Conservation (phyloP, 2,797 vertebrate genomes). For the Enteromius thamalakanensis region DNA sequence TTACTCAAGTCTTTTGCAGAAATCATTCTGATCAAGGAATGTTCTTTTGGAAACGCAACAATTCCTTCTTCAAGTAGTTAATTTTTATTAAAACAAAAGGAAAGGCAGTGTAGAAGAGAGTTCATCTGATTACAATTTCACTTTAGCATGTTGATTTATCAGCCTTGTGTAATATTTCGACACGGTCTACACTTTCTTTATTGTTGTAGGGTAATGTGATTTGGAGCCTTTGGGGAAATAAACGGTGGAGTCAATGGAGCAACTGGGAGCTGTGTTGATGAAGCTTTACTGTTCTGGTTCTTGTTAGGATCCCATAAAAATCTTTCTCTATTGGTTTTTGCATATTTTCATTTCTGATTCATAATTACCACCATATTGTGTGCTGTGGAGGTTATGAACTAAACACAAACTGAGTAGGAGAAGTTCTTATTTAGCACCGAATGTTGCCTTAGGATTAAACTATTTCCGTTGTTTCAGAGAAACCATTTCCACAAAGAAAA, state of each 20-base stretch:
- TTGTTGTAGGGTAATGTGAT: conserved; percentile 41
- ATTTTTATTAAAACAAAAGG: conserved; percentile 7
- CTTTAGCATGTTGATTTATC: conserved; percentile 43
- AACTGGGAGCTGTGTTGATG: conserved; percentile 11
- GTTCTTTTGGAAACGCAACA: not conserved
- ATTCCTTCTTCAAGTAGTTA: not conserved
- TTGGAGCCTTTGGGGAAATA: conserved; percentile 47
- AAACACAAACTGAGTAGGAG: not conserved
- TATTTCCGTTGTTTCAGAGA: not conserved
- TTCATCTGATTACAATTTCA: conserved; percentile 38
- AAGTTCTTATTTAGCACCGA: not conserved
- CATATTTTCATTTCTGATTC: conserved; percentile 31
- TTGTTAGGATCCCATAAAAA: conserved; percentile 36
- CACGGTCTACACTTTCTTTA: conserved; percentile 33
- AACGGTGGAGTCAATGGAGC: conserved; percentile 38
- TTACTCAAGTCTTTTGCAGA: not conserved
- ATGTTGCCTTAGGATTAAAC: not conserved
- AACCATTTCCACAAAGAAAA: not conserved
- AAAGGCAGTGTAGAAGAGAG: not conserved
- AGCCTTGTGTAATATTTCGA: conserved; percentile 26
- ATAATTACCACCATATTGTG: conserved; percentile 26
- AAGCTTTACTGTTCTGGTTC: conserved; percentile 43
- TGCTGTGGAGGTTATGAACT: conserved; percentile 17
- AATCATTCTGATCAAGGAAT: not conserved
- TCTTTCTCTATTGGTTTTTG: conserved; percentile 19